These are phyloP conservation scores for Caligus rogercresseyi DNA, from an alignment of 1,140 invertebrate genomes.

Conservation along the genomic window DNA sequence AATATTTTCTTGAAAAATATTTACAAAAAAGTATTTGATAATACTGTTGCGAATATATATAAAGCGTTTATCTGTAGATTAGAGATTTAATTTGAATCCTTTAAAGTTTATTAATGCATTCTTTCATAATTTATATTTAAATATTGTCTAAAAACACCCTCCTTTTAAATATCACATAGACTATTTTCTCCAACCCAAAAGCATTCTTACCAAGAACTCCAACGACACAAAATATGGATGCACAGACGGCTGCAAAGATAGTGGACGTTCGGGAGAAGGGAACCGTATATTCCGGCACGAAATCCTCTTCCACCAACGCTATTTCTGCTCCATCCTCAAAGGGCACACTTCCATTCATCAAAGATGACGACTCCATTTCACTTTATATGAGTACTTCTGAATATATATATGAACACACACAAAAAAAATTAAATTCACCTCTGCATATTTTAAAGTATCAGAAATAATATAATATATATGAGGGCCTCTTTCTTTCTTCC, in stretches of 20 bases:
- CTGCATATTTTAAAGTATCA: no score
- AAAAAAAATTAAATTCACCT: no score
- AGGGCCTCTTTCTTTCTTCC: no score
- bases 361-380: no score
- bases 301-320: slow-evolving; percentile 1
- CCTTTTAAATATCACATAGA: background rate
- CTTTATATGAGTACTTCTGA: no score
- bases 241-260: slow-evolving; percentile 50
- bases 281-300: slow-evolving; percentile 21
- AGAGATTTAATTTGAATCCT: background rate
- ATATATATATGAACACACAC: no score
- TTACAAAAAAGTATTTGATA: background rate
- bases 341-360: no score
- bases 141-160: background rate
- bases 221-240: slow-evolving; percentile 53
- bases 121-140: background rate
- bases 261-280: slow-evolving; percentile 49
- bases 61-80: background rate
- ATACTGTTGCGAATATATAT: background rate
- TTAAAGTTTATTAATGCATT: background rate
- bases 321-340: no score
- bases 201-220: slow-evolving; percentile 53
- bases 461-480: no score
- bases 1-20: no score
- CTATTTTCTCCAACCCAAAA: no score